Evolutionary conservation across 2,888 invertebrate species (phyloP), one percentile per base, ranked within the genome.

Genomic region (Drosophila silvestris): DNA sequence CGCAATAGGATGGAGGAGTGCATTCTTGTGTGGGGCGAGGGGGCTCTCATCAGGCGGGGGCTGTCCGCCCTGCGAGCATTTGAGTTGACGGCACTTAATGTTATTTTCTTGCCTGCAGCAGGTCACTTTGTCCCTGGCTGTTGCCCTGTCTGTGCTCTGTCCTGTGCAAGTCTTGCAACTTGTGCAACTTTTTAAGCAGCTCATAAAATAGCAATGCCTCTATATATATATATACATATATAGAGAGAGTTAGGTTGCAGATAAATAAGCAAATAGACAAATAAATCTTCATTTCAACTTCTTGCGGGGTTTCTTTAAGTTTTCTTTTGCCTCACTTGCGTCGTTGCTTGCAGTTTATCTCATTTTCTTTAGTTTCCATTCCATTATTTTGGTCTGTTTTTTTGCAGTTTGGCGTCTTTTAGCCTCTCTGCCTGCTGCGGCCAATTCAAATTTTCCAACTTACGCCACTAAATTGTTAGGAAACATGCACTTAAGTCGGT

Each of bases 241-340:
- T 16, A 19, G 7, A 32, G 10, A 58, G 60, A 82, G 85, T 88
- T 90, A 67, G 79, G 77, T 79, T 73, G 58, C 82, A 91, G 88
- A 86, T 86, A 86, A 86, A 86, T 86, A 86, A 90, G 85, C 90
- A 91, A 86, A 91, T 91, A 88, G 82, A 91, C 90, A 90, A 86
- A 86, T 86, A 86, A 91, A 86, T 91, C 90, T 85, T 91, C 82
- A 91, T 89, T 85, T 87, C 90, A 91, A 85, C 90, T 85, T 86
- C 82, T 77, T 79, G 74, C 54, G 82, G 74, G 73, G 74, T 70
- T 73, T 83, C 70, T 74, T 69, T 85, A 89, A 85, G 83, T 88
- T 85, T 78, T 71, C 51, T 33, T 39, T 26, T 52, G 68, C 76
- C 44, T 50, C 26, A n/a, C 35, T 51, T 35, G 35, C 35, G 5